A percentile compares a stretch with the other conserved stretches of the same genome.
phyloP scores from a whole-genome alignment of 2,797 vertebrate genomes.

The Danio choprae region DNA sequence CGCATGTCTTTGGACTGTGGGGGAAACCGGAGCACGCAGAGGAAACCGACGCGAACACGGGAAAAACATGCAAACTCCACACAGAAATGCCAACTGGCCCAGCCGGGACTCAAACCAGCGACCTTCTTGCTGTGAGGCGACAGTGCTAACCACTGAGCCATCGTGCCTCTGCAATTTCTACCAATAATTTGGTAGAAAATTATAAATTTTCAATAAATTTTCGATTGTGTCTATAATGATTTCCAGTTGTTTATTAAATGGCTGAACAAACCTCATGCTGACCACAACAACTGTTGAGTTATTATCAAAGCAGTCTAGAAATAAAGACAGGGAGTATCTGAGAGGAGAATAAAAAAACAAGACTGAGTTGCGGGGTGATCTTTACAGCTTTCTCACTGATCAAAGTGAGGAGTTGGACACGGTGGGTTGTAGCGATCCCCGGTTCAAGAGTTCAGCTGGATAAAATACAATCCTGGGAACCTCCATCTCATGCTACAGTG shows the following conservation, averaged over 20 bases:
- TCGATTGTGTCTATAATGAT: background rate
- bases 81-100: no score
- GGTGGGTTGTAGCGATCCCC: constrained; percentile 22
- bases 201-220: no score
- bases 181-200: no score
- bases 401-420: constrained; percentile 8
- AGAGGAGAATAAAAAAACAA: constrained; percentile 25
- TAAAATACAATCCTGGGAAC: constrained; percentile 54
- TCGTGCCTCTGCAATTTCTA: no score
- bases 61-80: no score
- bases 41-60: no score
- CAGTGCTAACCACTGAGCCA: no score
- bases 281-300: background rate
- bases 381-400: constrained; percentile 14
- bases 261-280: background rate
- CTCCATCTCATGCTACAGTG: constrained; percentile 45
- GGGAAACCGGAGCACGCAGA: no score
- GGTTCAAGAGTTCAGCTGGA: constrained; percentile 34
- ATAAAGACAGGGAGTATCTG: background rate
- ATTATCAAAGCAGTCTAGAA: constrained; percentile 21
- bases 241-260: constrained; percentile 7
- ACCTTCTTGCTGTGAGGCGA: no score
- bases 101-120: no score
- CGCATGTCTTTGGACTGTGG: no score
- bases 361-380: background rate